Percentiles rank a stretch among this genome's conserved stretches.
Conservation (phyloP, 2,797 vertebrate species). For the Acrossocheilus wenchowensis region DNA sequence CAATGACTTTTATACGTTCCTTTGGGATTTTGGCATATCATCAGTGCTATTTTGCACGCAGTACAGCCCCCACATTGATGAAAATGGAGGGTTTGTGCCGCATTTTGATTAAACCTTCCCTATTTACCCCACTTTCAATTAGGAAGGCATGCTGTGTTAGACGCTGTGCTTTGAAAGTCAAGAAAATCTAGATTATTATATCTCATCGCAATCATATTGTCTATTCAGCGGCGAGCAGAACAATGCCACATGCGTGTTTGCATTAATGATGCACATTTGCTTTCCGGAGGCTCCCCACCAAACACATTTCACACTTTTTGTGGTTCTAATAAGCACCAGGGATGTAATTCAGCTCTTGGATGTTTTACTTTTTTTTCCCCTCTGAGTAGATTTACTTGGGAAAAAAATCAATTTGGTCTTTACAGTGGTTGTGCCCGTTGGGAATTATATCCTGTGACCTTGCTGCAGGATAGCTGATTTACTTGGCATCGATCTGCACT, state of each 20-base stretch:
- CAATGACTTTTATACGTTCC: neutral
- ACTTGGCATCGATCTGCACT: slow-evolving; percentile 50
- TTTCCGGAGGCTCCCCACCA: neutral
- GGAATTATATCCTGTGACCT: slow-evolving; percentile 51
- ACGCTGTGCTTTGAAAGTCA: slow-evolving; percentile 32
- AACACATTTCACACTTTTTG: slow-evolving; percentile 23
- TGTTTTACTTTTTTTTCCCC: slow-evolving; percentile 29
- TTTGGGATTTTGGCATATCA: neutral
- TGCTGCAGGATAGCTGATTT: slow-evolving; percentile 50
- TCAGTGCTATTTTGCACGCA: slow-evolving; percentile 37
- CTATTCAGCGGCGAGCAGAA: slow-evolving; percentile 5
- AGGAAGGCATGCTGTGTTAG: slow-evolving; percentile 19
- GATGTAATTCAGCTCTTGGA: slow-evolving; percentile 31
- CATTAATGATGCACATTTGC: slow-evolving; percentile 19
- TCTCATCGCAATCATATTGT: slow-evolving; percentile 9
- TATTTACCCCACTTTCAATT: slow-evolving; percentile 50
- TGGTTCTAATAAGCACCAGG: slow-evolving; percentile 36
- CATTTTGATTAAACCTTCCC: slow-evolving; percentile 53
- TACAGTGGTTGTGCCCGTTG: slow-evolving; percentile 47
- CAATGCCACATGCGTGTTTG: neutral
- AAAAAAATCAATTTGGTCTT: slow-evolving; percentile 56
- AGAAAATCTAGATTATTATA: slow-evolving; percentile 40
- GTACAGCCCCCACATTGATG: slow-evolving; percentile 45
- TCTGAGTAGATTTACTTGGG: slow-evolving; percentile 49
- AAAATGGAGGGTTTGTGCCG: slow-evolving; percentile 54